Conservation (phyloP, 1,140 invertebrate species). For the Lepidostoma basale region DNA sequence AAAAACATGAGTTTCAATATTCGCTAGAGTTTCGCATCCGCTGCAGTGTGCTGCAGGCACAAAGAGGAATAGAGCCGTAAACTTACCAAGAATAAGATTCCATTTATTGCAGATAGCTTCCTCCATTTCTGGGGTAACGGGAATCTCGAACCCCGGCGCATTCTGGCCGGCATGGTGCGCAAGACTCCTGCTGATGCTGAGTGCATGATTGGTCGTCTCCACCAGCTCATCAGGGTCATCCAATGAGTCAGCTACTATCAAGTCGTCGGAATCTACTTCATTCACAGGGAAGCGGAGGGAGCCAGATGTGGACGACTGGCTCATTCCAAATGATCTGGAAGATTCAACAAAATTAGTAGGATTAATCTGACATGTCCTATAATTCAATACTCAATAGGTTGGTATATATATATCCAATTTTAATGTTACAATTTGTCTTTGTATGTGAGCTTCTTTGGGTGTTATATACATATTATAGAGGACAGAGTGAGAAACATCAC, state of each 20-base stretch:
- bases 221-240: conserved; percentile 39
- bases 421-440: too few relatives aligned
- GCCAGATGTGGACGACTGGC: conserved; percentile 29
- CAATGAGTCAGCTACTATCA: conserved; percentile 29
- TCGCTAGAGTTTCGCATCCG: too few relatives aligned
- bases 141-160: conserved; percentile 56
- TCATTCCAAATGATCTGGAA: conserved; percentile 42
- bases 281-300: conserved; percentile 39
- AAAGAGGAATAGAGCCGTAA: too few relatives aligned
- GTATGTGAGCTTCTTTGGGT: too few relatives aligned
- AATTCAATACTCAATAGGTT: too few relatives aligned
- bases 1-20: too few relatives aligned
- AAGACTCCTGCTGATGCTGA: conserved; percentile 29
- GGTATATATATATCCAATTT: too few relatives aligned
- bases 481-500: too few relatives aligned
- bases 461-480: too few relatives aligned
- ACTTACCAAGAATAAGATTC: conserved; percentile 71
- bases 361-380: too few relatives aligned
- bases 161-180: conserved; percentile 39
- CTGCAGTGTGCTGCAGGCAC: too few relatives aligned
- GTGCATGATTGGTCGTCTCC: conserved; percentile 40
- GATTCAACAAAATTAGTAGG: too few relatives aligned
- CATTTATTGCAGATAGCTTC: conserved; percentile 82
- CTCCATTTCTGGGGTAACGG: conserved; percentile 69
- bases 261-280: conserved; percentile 31